phyloP scores from a whole-genome alignment of 1,140 invertebrate species.

The Diabrotica virgifera region DNA sequence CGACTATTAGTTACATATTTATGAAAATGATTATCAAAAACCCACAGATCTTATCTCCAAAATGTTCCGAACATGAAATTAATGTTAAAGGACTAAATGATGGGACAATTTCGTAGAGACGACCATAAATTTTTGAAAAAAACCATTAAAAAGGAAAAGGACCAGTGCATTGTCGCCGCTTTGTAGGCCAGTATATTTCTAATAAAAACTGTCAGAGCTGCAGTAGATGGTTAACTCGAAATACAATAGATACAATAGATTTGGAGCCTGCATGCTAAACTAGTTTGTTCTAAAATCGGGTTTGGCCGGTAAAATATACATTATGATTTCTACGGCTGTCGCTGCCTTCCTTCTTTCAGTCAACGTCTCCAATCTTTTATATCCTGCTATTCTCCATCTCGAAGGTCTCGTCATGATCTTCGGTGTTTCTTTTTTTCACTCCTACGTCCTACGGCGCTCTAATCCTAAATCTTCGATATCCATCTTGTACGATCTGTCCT shows the following conservation, averaged over 20 bases:
- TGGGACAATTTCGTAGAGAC: slow-evolving; percentile 33
- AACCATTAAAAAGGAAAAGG: slow-evolving; percentile 21
- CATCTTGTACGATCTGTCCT: too few relatives aligned
- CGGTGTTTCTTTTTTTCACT: too few relatives aligned
- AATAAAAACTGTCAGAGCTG: background rate
- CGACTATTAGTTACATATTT: slow-evolving; percentile 21
- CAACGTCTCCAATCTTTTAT: too few relatives aligned
- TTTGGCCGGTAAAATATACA: too few relatives aligned
- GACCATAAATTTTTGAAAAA: slow-evolving; percentile 30
- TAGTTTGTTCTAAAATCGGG: too few relatives aligned
- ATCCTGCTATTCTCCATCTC: too few relatives aligned
- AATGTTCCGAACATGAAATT: slow-evolving; percentile 32
- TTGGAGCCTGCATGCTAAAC: background rate
- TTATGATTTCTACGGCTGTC: too few relatives aligned
- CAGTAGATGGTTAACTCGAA: background rate
- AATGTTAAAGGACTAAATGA: slow-evolving; percentile 33
- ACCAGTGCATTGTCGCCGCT: background rate
- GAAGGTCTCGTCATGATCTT: too few relatives aligned
- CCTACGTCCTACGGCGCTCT: too few relatives aligned
- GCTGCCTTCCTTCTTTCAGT: too few relatives aligned
- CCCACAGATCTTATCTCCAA: slow-evolving; percentile 29
- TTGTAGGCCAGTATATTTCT: background rate
- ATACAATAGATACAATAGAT: background rate
- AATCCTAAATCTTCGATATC: too few relatives aligned
- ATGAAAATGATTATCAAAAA: slow-evolving; percentile 26